Evolutionary conservation across 1,140 invertebrate species (phyloP).

Genomic region (Periplaneta americana): DNA sequence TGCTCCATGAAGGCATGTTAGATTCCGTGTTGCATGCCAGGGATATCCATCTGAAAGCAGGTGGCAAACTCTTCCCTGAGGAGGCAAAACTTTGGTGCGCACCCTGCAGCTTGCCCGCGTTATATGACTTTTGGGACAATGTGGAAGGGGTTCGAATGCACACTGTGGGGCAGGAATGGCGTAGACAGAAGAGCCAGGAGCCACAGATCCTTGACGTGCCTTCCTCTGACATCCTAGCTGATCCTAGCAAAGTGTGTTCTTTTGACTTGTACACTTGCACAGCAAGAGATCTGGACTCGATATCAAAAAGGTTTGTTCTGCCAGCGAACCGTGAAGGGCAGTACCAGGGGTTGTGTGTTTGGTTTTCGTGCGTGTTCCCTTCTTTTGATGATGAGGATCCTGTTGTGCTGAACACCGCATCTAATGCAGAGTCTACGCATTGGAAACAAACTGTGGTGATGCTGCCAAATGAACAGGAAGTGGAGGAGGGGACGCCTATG

Average conservation of each 20-base stretch:
- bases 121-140: constrained; percentile 56
- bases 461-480: constrained; percentile 28
- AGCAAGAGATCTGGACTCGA: constrained; percentile 27
- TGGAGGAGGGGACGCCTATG: constrained; percentile 52
- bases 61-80: constrained; percentile 45
- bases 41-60: constrained; percentile 73
- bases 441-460: constrained; percentile 94
- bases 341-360: constrained; percentile 63
- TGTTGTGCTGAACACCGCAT: constrained; percentile 65
- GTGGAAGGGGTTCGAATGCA: constrained; percentile 56
- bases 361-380: constrained; percentile 40
- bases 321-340: constrained; percentile 46
- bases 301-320: constrained; percentile 35
- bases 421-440: constrained; percentile 72
- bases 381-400: constrained; percentile 19
- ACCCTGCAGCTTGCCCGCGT: constrained; percentile 62
- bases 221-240: constrained; percentile 38
- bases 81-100: constrained; percentile 41
- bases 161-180: constrained; percentile 31
- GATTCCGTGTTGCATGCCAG: constrained; percentile 88
- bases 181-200: constrained; percentile 29
- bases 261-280: constrained; percentile 32
- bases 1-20: constrained; percentile 97
- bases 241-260: constrained; percentile 33
- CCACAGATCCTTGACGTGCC: constrained; percentile 35